Base-by-base conservation (phyloP, 1,140 invertebrate genomes). In the Drosophila hydei region DNA sequence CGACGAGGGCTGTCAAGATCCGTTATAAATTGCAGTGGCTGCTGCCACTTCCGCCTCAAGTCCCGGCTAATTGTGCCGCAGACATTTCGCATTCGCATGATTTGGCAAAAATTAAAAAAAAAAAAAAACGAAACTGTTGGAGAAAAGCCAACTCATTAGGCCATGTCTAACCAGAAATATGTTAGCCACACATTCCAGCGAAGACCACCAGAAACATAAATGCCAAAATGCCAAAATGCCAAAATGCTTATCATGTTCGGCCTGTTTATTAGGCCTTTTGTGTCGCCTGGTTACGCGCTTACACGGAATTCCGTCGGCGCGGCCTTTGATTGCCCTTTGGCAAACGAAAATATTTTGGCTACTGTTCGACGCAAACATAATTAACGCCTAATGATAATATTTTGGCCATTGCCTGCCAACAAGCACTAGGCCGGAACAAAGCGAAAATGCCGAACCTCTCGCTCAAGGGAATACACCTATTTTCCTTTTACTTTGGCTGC, bases 11-110 rank as follows among this genome's bases (percentile, higher is more conserved):
- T 56, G 54, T 43, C 54, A 38, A 43, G 38, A 27, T 23, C 61
- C 71, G 73, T 84, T 87, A 77, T 85, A 80, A 85, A 84, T 85
- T 87, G 84, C 77, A 83, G 61, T 72, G 43, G 61, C 68, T 64
- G 61, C 68, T 64, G 55, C 65, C 59, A 75, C 72, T 72, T 79
- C 69, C 74, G 58, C 51, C 42, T 59, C 42, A 30, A 33, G 21
- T n/a, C 42, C 36, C 52, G 27, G 68, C 71, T 76, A 76, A 76
- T 76, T 76, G 58, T 70, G 71, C 16, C 69, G 48, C 18, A 50
- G 25, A 69, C 36, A 52, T 9, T 42, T 48, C 25, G 61, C 36
- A 47, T 25, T 47, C 7, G 33, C 50, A 69, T 69, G 65, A 73
- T 73, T 69, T 25, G 64, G 58, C 42, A 72, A 47, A 52, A n/a